A percentile compares a stretch with the other conserved stretches of the same genome.
Conservation (phyloP, 2,888 invertebrate species). For the Lobophora halterata region DNA sequence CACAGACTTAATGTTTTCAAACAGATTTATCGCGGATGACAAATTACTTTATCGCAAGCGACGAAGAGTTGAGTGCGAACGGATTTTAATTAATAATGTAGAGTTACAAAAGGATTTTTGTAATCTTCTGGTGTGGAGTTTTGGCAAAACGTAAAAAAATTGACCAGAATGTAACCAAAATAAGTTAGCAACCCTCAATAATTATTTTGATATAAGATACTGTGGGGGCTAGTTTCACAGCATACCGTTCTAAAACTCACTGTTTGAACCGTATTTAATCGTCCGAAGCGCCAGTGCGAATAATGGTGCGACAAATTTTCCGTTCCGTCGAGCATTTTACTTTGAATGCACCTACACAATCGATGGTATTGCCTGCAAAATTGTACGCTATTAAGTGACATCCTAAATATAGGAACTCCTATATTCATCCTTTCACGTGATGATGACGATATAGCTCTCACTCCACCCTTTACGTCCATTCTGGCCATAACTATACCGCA, state of each 20-base stretch:
- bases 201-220: conserved; percentile 24
- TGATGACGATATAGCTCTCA: conserved; percentile 57
- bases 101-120: too few relatives aligned
- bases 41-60: conserved; percentile 57
- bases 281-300: conserved; percentile 70
- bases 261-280: conserved; percentile 69
- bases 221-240: conserved; percentile 38
- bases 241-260: conserved; percentile 46
- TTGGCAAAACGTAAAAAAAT: background rate
- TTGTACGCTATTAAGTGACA: conserved; percentile 76
- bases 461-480: conserved; percentile 55
- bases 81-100: too few relatives aligned
- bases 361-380: conserved; percentile 72
- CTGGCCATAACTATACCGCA: conserved; percentile 26
- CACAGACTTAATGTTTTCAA: conserved; percentile 56
- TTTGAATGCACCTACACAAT: conserved; percentile 76
- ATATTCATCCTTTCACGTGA: too few relatives aligned
- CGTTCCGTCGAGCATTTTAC: conserved; percentile 75
- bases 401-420: conserved; percentile 76
- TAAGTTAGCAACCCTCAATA: too few relatives aligned
- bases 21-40: conserved; percentile 53
- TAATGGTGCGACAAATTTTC: conserved; percentile 78
- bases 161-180: background rate
- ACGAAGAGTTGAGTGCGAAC: too few relatives aligned
- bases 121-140: background rate